Evolutionary conservation across 64 coral and sea anemone genomes (phyloP), one percentile per base, ranked within the genome.

Genomic region (Catalaphyllia jardinei): DNA sequence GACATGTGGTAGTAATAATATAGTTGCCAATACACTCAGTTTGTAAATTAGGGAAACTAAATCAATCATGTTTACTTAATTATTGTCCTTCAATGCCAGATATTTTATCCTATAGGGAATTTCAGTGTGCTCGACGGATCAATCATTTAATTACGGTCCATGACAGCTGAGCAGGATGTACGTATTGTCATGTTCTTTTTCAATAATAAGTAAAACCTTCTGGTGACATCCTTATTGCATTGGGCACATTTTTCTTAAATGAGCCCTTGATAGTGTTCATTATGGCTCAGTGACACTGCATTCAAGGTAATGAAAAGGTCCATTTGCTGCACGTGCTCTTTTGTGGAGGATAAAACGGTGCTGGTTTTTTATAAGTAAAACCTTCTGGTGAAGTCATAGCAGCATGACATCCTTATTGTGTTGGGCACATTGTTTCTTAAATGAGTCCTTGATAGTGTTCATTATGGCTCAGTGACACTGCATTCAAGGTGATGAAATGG

Each of bases 201-300:
- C 71, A 87, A 75, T 75, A 35, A 35, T 35, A 35, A 35, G 33
- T 35, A 35, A 1, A 35, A 35, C 25, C 12, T 75, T 75, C 86
- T 87, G 86, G 49, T 73, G 4, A 86, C 19, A 35, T 75, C 51
- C 62, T 75, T 87, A 46, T 71, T 60, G 51, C 31, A 75, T 24
- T 78, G 86, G 49, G 71, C 33, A 87, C 72, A 87, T 87, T 72
- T 87, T 75, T 76, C 86, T 87, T 87, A 76, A 87, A 87, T 87
- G 69, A 87, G 86, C 76, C 19, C 27, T 87, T 87, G 49, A 87
- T 87, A 87, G n/a, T 75, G 86, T 87, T 87, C 33, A 35, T 35
- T 35, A 35, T 35, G 33, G 72, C 31, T 86, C 83, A 39, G 54
- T 39, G n/a, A 86, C 65, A 86, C 17, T 86, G 83, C 38, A 38